Percentiles rank a stretch among this genome's conserved stretches.
Conservation (phyloP, 1,140 invertebrate species). For the Marisa cornuarietis region DNA sequence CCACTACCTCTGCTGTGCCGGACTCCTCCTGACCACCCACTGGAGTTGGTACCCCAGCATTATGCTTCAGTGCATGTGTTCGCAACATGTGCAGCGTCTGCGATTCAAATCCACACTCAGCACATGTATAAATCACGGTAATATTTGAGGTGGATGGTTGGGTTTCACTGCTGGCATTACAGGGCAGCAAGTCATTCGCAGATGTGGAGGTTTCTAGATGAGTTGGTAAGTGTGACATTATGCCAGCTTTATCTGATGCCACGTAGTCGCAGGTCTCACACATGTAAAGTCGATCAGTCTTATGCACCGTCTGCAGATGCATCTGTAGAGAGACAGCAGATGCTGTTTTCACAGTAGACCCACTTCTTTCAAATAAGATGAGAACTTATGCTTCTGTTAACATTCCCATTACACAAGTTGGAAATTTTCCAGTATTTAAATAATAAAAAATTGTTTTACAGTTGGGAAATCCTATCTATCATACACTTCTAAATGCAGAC, state of each 20-base stretch:
- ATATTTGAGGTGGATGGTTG: not conserved
- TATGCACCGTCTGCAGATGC: constrained; percentile 52
- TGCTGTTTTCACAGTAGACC: not conserved
- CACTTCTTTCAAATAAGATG: no score
- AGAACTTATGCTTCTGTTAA: no score
- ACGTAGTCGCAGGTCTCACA: constrained; percentile 57
- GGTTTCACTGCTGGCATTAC: no score
- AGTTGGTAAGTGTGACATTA: constrained; percentile 46
- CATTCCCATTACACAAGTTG: no score
- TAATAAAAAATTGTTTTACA: no score
- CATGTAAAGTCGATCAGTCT: constrained; percentile 47
- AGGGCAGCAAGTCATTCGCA: not conserved
- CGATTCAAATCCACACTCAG: not conserved
- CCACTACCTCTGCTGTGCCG: constrained; percentile 4
- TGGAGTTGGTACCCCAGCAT: no score
- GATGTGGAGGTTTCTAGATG: constrained; percentile 6
- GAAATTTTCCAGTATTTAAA: not conserved
- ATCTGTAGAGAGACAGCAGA: constrained; percentile 28
- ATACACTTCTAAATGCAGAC: no score
- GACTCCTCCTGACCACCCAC: no score
- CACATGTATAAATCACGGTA: not conserved
- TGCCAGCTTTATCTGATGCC: constrained; percentile 43
- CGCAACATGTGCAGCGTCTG: not conserved
- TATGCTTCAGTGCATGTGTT: not conserved
- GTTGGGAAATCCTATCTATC: no score